phyloP scores from a whole-genome alignment of 2,888 invertebrate genomes.

The Caenorhabditis wallacei region DNA sequence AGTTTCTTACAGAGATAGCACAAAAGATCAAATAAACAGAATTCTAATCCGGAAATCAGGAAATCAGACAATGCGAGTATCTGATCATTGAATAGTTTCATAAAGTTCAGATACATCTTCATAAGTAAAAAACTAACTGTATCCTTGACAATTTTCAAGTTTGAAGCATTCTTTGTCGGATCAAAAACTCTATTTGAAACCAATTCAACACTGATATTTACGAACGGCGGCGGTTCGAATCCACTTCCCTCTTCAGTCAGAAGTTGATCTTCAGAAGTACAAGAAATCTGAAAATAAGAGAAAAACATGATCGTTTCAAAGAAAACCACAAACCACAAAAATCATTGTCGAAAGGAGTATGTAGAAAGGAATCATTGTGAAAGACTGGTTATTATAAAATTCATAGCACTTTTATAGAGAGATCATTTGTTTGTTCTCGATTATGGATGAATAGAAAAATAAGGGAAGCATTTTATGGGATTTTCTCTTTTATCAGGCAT shows the following conservation, averaged over 20 bases:
- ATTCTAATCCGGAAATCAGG: too few species aligned
- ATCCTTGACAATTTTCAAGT: slow-evolving; percentile 55
- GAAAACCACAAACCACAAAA: slow-evolving; percentile 18
- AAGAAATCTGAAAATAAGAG: slow-evolving; percentile 16
- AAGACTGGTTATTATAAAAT: neutral
- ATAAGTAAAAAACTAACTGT: slow-evolving; percentile 35
- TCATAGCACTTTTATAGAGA: slow-evolving; percentile 11
- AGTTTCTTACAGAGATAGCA: neutral
- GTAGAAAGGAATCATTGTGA: slow-evolving; percentile 19
- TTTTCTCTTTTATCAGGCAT: neutral
- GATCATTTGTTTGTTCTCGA: neutral
- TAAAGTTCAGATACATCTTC: too few species aligned
- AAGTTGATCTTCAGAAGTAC: slow-evolving; percentile 40
- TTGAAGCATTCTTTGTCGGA: slow-evolving; percentile 55
- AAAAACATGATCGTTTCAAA: neutral
- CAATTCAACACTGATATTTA: slow-evolving; percentile 49
- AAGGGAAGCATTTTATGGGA: neutral
- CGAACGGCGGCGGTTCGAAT: neutral
- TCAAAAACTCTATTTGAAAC: slow-evolving; percentile 51
- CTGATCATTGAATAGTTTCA: neutral
- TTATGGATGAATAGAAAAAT: neutral
- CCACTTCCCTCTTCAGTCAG: slow-evolving; percentile 54
- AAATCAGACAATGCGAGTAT: neutral
- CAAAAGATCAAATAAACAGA: neutral
- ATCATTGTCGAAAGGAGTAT: neutral